Base-by-base conservation (phyloP, 2,888 invertebrate species). In the Anticlea derivata region DNA sequence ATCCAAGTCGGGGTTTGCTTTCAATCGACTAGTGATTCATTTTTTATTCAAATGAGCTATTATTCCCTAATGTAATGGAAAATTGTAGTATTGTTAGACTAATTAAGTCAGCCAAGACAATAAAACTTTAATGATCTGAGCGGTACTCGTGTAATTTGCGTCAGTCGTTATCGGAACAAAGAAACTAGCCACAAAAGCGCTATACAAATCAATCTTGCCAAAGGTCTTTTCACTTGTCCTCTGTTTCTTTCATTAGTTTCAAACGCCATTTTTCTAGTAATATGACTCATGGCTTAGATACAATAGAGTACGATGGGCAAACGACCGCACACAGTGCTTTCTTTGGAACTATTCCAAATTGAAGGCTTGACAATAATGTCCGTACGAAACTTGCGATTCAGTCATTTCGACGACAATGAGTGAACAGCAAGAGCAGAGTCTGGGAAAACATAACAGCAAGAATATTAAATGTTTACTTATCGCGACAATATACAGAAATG, bases 291-390 rank as follows among this genome's bases (percentile, higher is more conserved):
- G 53, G 11, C 31, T 13, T 4, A 38, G 29, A 27, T 46, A 73
- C 73, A 71, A 55, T 61, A 57, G 64, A 61, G 56, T 65, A 68
- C 56, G 56, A 53, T 62, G 63, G 70, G 69, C 70, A 66, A 65
- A 65, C 67, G 77, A 71, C 73, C 80, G 76, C 80, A 80, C 82
- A 75, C 71, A 40, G 60, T 57, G 73, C 66, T 71, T 73, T 71
- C 71, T 66, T 80, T 84, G 83, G 80, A 80, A 73, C 66, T 51
- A 50, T 59, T 82, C 83, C 84, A 84, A 83, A 59, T 61, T 55
- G 50, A 55, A 56, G 55, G 45, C 63, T 62, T 61, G 58, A 58
- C 57, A 65, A 60, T 53, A 44, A 31, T 11, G 27, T 45, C 44
- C 13, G 13, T 30, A 46, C 24, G 17, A 41, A 22, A 38, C 12